Percentiles rank a stretch among this genome's conserved stretches.
phyloP scores from a whole-genome alignment of 2,113 vertebrate genomes.

The Pelodiscus sinensis region DNA sequence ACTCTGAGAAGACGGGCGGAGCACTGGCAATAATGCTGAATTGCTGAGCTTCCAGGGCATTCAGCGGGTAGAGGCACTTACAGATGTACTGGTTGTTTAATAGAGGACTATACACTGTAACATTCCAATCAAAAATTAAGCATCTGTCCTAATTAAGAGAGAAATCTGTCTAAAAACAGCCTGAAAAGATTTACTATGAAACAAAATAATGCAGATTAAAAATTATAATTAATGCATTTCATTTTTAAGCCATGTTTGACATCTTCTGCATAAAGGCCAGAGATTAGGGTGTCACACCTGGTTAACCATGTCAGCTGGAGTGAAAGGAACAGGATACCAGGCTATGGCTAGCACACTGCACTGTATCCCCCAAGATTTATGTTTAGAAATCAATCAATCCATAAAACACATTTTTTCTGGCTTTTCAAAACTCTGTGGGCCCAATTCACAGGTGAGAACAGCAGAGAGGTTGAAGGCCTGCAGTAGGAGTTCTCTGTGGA shows the following conservation, averaged over 20 bases:
- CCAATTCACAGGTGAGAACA: not conserved
- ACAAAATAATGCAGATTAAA: not conserved
- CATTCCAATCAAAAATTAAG: not conserved
- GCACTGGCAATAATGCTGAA: rapidly evolving
- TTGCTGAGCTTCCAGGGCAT: not conserved
- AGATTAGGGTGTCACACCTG: not conserved
- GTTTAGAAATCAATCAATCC: not conserved
- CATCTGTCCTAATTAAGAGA: not conserved
- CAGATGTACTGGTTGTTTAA: not conserved
- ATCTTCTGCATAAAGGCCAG: not conserved
- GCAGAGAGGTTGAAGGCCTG: not conserved
- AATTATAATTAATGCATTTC: not conserved
- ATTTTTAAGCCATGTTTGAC: not conserved
- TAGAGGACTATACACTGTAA: not conserved
- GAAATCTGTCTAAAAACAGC: not conserved
- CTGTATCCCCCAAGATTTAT: not conserved
- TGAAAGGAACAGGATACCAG: not conserved
- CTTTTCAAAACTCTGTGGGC: not conserved
- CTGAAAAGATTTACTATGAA: not conserved
- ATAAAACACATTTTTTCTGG: not conserved
- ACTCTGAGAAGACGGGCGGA: not conserved
- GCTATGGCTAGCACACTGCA: not conserved
- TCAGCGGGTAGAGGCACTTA: not conserved
- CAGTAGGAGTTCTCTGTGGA: not conserved
- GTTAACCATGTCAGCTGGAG: not conserved